Conservation (phyloP, 2,113 vertebrate genomes). For the Mobula birostris region DNA sequence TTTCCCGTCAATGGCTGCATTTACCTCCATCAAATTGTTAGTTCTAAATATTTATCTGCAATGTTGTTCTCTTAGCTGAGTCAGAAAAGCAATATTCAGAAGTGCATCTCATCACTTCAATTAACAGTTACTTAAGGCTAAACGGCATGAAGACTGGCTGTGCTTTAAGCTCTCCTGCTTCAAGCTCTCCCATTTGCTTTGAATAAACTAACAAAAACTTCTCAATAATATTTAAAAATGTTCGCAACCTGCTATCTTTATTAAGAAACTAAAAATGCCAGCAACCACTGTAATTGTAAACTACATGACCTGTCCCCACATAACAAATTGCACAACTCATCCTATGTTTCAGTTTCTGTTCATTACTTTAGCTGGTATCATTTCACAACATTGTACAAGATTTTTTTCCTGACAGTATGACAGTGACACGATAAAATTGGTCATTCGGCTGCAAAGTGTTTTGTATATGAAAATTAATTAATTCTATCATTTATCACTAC, state of each 20-base stretch:
- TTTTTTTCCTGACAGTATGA: background rate
- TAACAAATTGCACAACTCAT: background rate
- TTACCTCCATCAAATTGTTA: background rate
- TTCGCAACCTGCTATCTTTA: background rate
- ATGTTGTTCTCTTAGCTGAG: background rate
- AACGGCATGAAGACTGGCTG: background rate
- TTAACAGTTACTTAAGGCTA: background rate
- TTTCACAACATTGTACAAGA: background rate
- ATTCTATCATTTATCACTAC: background rate
- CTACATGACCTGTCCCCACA: background rate
- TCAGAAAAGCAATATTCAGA: background rate
- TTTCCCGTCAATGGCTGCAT: background rate
- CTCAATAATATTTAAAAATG: background rate
- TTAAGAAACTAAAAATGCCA: background rate
- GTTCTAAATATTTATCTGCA: too few relatives aligned
- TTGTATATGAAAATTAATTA: background rate
- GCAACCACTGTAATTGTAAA: background rate
- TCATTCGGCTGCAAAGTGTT: too few relatives aligned
- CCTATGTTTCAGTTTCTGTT: background rate
- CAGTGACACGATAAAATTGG: background rate
- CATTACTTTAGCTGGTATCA: background rate
- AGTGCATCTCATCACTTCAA: background rate
- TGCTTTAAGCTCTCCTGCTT: background rate
- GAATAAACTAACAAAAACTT: background rate
- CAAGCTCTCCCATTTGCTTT: background rate